Percentiles rank a stretch among this genome's conserved stretches.
Evolutionary conservation across 2,113 vertebrate genomes (phyloP).

Genomic region (Heterochromis multidens): DNA sequence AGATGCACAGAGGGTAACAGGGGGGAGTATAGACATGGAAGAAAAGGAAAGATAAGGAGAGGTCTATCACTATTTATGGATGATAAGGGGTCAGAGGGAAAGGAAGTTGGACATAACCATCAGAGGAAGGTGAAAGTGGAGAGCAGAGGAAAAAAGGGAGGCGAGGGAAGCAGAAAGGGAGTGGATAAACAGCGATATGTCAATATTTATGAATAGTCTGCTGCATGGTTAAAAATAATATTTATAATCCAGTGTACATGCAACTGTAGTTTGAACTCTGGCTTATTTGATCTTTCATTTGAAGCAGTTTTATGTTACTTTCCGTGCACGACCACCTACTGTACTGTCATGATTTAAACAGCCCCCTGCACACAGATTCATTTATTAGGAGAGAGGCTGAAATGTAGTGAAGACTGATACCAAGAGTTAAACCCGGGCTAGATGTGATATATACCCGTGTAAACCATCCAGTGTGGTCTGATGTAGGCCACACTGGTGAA

Average conservation of each 20-base stretch:
- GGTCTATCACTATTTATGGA: slow-evolving; percentile 15
- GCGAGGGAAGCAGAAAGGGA: background rate
- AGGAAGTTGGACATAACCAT: background rate
- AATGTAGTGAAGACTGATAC: too few relatives aligned
- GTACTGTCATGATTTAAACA: background rate
- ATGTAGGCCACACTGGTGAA: background rate
- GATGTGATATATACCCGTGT: background rate
- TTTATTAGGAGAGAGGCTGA: background rate
- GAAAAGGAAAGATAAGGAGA: background rate
- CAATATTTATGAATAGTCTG: background rate
- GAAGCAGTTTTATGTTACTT: background rate
- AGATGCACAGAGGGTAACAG: background rate
- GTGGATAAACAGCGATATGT: slow-evolving; percentile 4
- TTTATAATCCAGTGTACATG: background rate
- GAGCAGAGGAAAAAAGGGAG: background rate
- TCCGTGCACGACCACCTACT: background rate
- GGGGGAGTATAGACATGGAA: background rate
- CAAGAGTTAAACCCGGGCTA: background rate
- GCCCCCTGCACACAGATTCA: background rate
- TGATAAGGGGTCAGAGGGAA: background rate
- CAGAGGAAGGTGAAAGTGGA: background rate
- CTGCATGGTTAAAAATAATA: background rate
- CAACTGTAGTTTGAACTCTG: background rate
- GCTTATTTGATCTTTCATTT: background rate
- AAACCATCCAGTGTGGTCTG: background rate